Percentiles rank a stretch among this genome's conserved stretches.
Conservation (phyloP, 2,113 vertebrate genomes). For the Panurus biarmicus region DNA sequence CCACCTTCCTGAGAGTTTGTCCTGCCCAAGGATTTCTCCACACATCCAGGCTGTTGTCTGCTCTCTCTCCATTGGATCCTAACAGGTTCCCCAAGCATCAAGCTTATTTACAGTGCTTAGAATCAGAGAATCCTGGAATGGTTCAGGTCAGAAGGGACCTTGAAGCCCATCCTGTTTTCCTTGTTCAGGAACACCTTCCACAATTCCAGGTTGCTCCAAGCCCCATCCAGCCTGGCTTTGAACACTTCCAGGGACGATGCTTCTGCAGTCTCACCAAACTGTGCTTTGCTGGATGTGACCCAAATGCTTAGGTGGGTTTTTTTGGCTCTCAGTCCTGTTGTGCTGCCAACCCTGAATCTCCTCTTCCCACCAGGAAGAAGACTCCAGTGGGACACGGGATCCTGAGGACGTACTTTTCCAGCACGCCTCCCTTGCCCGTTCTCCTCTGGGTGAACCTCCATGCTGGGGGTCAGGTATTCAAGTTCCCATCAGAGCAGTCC, state of each 20-base stretch:
- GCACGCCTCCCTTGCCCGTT: slow-evolving; percentile 74
- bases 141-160: background rate
- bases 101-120: background rate
- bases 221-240: background rate
- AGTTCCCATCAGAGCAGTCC: slow-evolving; percentile 75
- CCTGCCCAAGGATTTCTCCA: background rate
- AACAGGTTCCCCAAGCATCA: background rate
- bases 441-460: slow-evolving; percentile 80
- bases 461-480: slow-evolving; percentile 74
- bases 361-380: slow-evolving; percentile 71
- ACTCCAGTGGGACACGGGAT: slow-evolving; percentile 81
- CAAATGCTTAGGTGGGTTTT: background rate
- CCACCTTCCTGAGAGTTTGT: background rate
- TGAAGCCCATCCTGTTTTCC: background rate
- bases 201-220: background rate
- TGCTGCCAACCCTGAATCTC: background rate
- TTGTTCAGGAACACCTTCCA: background rate
- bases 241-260: background rate
- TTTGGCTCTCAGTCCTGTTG: background rate
- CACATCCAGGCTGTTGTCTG: background rate
- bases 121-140: background rate
- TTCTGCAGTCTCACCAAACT: background rate
- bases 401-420: slow-evolving; percentile 76
- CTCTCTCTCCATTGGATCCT: background rate
- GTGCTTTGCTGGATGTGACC: background rate